Evolutionary conservation across 2,888 invertebrate genomes (phyloP), one percentile per base, ranked within the genome.

Genomic region (Xestobium rufovillosum): DNA sequence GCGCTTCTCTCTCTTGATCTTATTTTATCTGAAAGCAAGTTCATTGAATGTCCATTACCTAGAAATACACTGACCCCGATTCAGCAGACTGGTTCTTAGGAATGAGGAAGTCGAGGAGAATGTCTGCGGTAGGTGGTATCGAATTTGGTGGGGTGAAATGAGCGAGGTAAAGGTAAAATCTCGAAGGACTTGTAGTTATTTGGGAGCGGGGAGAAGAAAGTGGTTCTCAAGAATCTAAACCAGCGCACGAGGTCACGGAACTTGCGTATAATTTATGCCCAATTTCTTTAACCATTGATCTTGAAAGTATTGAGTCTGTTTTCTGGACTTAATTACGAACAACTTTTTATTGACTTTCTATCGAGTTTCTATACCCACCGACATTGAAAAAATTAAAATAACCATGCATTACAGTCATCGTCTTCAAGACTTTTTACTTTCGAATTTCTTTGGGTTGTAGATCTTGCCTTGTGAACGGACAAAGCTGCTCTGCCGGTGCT

Each of bases 21-120:
- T 32, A 34, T 41, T 31, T 30, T n/a, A n/a, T n/a, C n/a, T 41
- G 46, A 47, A 43, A 48, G 45, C 52, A 55, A 60, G 61, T 61
- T 62, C 60, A 55, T 50, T 52, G 55, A 53, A 56, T 57, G 52
- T 52, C 51, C 51, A 54, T 63, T 53, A 60, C 63, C 63, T 50
- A 60, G 52, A 57, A 55, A 57, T 54, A 59, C 53, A 61, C 56
- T 64, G 60, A 58, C 65, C 61, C 45, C 52, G 53, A 49, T 60
- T 43, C 45, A 39, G 14, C 27, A 50, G 58, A 59, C 60, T 56
- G 59, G 59, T 59, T 59, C 49, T 52, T 39, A 47, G 52, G 57
- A 52, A 58, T 57, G 59, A 57, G 57, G 51, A 56, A 57, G 56
- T 50, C 40, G 43, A 39, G 41, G 36, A 39, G 43, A 50, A 19